These are phyloP conservation scores for Ips typographus DNA, from an alignment of 1,140 invertebrate species.

Conservation along the genomic window DNA sequence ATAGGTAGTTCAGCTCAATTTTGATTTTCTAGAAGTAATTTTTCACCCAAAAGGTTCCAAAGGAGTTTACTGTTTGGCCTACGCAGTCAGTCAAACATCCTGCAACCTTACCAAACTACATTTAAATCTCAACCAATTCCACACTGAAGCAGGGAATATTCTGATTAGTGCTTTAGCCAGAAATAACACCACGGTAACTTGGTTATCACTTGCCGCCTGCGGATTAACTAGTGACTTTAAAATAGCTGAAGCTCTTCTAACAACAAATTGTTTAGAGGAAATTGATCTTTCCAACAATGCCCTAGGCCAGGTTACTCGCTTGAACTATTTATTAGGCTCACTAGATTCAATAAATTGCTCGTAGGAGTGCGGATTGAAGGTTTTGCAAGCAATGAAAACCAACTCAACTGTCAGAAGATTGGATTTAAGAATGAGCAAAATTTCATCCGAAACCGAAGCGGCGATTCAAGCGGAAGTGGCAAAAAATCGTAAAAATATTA, in stretches of 20 bases:
- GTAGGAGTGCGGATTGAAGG: not conserved
- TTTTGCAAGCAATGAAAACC: conserved; percentile 15
- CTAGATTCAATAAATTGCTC: not conserved
- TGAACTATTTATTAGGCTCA: not conserved
- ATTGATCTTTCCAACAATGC: conserved; percentile 32
- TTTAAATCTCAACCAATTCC: conserved; percentile 24
- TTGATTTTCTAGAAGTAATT: not conserved
- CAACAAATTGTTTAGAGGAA: conserved; percentile 4
- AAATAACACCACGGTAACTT: not conserved
- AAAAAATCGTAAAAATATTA: conserved; percentile 14
- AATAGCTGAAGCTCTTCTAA: conserved; percentile 11
- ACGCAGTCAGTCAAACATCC: conserved; percentile 9
- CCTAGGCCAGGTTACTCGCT: conserved; percentile 19
- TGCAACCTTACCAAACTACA: conserved; percentile 16
- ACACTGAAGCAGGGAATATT: conserved; percentile 15
- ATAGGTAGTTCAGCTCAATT: conserved; percentile 15
- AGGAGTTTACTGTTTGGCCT: conserved; percentile 23
- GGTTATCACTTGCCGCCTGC: conserved; percentile 15
- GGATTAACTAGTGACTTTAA: conserved; percentile 18
- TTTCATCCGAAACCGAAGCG: conserved; percentile 21
- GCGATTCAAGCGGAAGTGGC: conserved; percentile 19
- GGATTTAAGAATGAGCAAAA: conserved; percentile 38
- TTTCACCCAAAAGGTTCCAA: conserved; percentile 19
- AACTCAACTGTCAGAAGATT: conserved; percentile 34
- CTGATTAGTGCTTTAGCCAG: conserved; percentile 6